These are phyloP conservation scores for Limanda limanda DNA, from an alignment of 2,113 vertebrate genomes.

Conservation along the genomic window DNA sequence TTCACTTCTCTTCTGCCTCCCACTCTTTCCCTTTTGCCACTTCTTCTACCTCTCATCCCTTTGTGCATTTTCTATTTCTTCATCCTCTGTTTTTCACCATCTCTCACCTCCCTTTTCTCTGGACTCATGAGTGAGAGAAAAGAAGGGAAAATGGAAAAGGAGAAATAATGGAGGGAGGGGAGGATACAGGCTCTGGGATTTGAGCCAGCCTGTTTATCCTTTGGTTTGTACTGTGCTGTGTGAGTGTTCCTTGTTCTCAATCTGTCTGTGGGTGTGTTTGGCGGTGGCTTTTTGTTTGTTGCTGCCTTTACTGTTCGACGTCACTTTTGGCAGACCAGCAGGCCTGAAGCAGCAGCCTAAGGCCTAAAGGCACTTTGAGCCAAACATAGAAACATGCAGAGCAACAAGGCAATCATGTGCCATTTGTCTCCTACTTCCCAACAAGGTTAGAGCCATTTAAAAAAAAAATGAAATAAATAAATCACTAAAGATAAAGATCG, in stretches of 20 bases:
- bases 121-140: not conserved
- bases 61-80: not conserved
- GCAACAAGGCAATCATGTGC: slow-evolving; percentile 51
- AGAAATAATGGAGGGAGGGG: slow-evolving; percentile 17
- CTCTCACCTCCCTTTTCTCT: not conserved
- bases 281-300: slow-evolving; percentile 34
- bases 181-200: slow-evolving; percentile 29
- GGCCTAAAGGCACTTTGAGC: slow-evolving; percentile 38
- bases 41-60: not conserved
- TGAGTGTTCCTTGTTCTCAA: slow-evolving; percentile 24
- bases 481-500: slow-evolving; percentile 28
- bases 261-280: slow-evolving; percentile 46
- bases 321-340: slow-evolving; percentile 53
- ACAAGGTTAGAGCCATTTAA: slow-evolving; percentile 48
- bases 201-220: slow-evolving; percentile 40
- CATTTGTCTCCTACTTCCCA: slow-evolving; percentile 49
- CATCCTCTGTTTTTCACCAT: not conserved
- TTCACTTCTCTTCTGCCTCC: not conserved
- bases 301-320: slow-evolving; percentile 37
- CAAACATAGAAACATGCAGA: slow-evolving; percentile 62
- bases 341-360: slow-evolving; percentile 49
- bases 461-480: not conserved
- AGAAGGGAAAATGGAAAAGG: slow-evolving; percentile 8
- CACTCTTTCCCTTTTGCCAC: not conserved
- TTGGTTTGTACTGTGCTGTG: slow-evolving; percentile 22